These are phyloP conservation scores for Scaptodrosophila lebanonensis DNA, from an alignment of 1,140 invertebrate species.

Conservation along the genomic window DNA sequence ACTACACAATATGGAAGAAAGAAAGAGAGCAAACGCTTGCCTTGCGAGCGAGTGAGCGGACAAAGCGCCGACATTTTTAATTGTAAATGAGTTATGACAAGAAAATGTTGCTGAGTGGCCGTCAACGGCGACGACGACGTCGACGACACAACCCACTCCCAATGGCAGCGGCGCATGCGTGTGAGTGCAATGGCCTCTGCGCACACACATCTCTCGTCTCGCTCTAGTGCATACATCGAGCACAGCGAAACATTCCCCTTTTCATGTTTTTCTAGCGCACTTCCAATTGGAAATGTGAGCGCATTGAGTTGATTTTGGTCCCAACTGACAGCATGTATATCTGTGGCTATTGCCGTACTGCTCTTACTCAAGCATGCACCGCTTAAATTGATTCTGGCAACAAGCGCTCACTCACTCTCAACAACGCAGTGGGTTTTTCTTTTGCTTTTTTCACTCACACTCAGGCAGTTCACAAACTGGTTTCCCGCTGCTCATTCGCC, in stretches of 20 bases:
- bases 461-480: conserved; percentile 49
- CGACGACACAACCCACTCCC: conserved; percentile 20
- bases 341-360: conserved; percentile 14
- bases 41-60: conserved; percentile 15
- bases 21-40: background rate
- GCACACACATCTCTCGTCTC: conserved; percentile 5
- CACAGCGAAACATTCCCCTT: conserved; percentile 10
- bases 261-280: background rate
- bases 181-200: conserved; percentile 39
- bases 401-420: background rate
- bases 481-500: conserved; percentile 62
- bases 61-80: conserved; percentile 76
- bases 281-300: conserved; percentile 32
- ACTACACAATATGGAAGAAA: conserved; percentile 8
- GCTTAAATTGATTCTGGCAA: conserved; percentile 16
- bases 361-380: conserved; percentile 1
- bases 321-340: conserved; percentile 16
- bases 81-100: conserved; percentile 77
- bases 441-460: conserved; percentile 16
- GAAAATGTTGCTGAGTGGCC: conserved; percentile 44
- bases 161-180: conserved; percentile 38
- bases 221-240: conserved; percentile 42
- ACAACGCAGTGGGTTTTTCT: conserved; percentile 6
- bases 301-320: conserved; percentile 19
- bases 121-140: conserved; percentile 28